Evolutionary conservation across 2,888 invertebrate species (phyloP).

Genomic region (Lobophora halterata): DNA sequence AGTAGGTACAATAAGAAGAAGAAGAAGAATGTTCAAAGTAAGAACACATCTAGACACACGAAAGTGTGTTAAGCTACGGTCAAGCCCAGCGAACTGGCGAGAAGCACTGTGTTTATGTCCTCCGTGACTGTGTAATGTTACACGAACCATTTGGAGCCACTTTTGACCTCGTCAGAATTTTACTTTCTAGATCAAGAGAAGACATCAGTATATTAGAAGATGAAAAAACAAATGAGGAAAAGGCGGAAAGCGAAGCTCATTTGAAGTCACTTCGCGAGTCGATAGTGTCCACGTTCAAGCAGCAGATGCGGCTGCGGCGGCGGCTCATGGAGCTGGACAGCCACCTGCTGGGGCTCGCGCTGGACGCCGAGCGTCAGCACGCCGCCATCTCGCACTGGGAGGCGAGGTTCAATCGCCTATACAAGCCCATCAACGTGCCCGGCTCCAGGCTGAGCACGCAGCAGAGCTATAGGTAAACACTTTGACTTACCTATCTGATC

Average conservation of each 20-base stretch:
- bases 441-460: slow-evolving; percentile 82
- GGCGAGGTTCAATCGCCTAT: slow-evolving; percentile 88
- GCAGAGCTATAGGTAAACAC: slow-evolving; percentile 80
- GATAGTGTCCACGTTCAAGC: slow-evolving; percentile 93
- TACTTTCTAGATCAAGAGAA: slow-evolving; percentile 52
- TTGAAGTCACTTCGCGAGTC: slow-evolving; percentile 88
- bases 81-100: too few relatives aligned
- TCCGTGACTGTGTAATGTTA: too few relatives aligned
- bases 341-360: slow-evolving; percentile 90
- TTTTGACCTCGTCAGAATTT: too few relatives aligned
- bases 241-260: slow-evolving; percentile 65
- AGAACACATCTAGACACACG: too few relatives aligned
- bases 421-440: slow-evolving; percentile 81
- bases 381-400: slow-evolving; percentile 95
- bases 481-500: too few relatives aligned
- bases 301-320: slow-evolving; percentile 94
- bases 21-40: too few relatives aligned
- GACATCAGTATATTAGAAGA: slow-evolving; percentile 44
- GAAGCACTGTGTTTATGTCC: too few relatives aligned
- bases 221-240: slow-evolving; percentile 52
- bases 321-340: slow-evolving; percentile 95
- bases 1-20: too few relatives aligned
- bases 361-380: slow-evolving; percentile 94
- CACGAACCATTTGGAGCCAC: too few relatives aligned
- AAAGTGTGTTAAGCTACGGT: too few relatives aligned